These are phyloP conservation scores for Cinclus cinclus DNA, from an alignment of 2,113 vertebrate genomes.

Conservation along the genomic window DNA sequence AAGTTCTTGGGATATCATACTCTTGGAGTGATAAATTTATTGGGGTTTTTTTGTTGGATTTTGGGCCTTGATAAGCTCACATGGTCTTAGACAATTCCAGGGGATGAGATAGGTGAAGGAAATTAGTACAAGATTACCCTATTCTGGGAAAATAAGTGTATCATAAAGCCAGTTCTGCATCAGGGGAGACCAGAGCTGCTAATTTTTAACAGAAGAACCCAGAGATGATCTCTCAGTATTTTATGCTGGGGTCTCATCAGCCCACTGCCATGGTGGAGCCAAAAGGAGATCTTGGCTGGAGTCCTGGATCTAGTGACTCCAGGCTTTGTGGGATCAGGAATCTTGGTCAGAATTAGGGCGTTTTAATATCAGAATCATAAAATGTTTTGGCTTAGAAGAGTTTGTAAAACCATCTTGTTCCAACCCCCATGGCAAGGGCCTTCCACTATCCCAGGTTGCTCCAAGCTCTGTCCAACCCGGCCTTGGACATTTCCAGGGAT, in stretches of 20 bases:
- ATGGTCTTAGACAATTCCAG: neutral
- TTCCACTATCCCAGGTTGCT: neutral
- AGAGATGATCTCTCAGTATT: neutral
- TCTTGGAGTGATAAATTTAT: neutral
- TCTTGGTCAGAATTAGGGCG: neutral
- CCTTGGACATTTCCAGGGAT: neutral
- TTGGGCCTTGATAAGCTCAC: neutral
- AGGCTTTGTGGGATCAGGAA: neutral
- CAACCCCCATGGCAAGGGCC: no score
- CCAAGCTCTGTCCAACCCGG: neutral
- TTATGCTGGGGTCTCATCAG: neutral
- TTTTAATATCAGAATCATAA: neutral
- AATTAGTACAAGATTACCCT: fast-evolving
- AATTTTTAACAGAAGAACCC: neutral
- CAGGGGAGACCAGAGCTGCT: neutral
- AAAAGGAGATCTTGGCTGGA: neutral
- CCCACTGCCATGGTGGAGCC: neutral
- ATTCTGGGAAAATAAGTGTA: neutral
- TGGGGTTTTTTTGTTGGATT: neutral
- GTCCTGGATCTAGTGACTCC: neutral
- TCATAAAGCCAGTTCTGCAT: neutral
- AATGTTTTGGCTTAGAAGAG: neutral
- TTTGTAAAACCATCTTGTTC: neutral
- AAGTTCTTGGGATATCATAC: neutral
- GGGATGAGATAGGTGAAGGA: fast-evolving